Evolutionary conservation across 2,113 vertebrate genomes (phyloP), one percentile per base, ranked within the genome.

Genomic region (Dolichallabes microphthalmus): DNA sequence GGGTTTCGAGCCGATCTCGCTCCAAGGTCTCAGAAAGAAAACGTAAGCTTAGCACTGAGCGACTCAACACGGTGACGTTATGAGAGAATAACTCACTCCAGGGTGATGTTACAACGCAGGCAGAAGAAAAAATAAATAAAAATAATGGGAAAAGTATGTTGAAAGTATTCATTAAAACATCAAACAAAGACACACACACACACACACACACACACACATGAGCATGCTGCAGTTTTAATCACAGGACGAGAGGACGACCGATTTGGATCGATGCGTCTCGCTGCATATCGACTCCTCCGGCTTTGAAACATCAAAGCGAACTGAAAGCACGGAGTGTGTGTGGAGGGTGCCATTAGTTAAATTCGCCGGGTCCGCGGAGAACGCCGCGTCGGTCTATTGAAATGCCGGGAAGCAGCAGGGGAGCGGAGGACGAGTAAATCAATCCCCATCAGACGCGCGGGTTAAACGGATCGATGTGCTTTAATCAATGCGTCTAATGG

Each of bases 221-320:
- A 4, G 39, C 30, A 61, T 2, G 2, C 22, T 27, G 39, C 60
- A 50, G 60, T 81, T 81, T 61, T 81, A 81, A 81, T 64, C 60
- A 81, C 60, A 81, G 79, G 58, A 81, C 15, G 25, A 64, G 39
- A 64, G 60, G 60, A 81, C 35, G 25, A 5, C 60, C 35, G 22
- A 64, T 64, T 50, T 10, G 79, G 58, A 64, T 81, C 79, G 39
- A 81, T 64, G 79, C 14, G 13, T 17, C 60, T 52, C 79, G 35
- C 79, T 81, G 79, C 35, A 64, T 81, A 81, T 81, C 39, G 79
- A 81, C 79, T 50, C 50, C 58, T 64, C 79, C 25, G 39, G 58
- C 58, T 80, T 80, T 63, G 60, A 63, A 80, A 80, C 32, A 80
- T 80, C 78, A 80, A 80, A 80, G 57, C 50, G 32, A 81, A 81